Evolutionary conservation across 2,888 invertebrate genomes (phyloP).

Genomic region (Apamea sordens): DNA sequence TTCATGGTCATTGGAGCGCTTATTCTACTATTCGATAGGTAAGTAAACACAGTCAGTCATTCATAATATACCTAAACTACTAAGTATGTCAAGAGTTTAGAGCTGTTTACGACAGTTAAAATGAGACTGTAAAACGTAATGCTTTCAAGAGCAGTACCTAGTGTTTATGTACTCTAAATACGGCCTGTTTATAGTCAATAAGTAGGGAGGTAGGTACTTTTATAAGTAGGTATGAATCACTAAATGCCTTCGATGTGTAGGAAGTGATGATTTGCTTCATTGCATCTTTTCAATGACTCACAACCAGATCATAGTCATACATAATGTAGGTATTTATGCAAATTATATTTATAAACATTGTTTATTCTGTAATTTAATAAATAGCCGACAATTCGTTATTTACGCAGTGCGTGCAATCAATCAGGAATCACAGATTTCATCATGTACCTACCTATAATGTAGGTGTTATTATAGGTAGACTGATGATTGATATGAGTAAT

Average conservation of each 20-base stretch:
- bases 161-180: background rate
- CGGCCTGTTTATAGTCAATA: conserved; percentile 12
- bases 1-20: conserved; percentile 90
- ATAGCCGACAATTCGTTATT: background rate
- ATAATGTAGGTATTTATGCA: conserved; percentile 38
- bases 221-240: conserved; percentile 55
- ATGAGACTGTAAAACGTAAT: conserved; percentile 27
- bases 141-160: conserved; percentile 18
- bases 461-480: no score
- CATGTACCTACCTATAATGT: background rate
- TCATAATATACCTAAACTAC: background rate
- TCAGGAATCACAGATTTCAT: background rate
- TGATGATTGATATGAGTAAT: no score
- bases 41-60: conserved; percentile 67
- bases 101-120: conserved; percentile 39
- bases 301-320: conserved; percentile 10
- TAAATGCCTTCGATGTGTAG: conserved; percentile 38
- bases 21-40: conserved; percentile 90
- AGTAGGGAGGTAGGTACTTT: conserved; percentile 25
- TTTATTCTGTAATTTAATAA: conserved; percentile 4
- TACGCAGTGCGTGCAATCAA: background rate
- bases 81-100: conserved; percentile 16
- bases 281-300: conserved; percentile 59
- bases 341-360: conserved; percentile 11
- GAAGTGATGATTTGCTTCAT: conserved; percentile 46